Conservation (phyloP, 2,113 vertebrate genomes). For the Ammodytes dubius region DNA sequence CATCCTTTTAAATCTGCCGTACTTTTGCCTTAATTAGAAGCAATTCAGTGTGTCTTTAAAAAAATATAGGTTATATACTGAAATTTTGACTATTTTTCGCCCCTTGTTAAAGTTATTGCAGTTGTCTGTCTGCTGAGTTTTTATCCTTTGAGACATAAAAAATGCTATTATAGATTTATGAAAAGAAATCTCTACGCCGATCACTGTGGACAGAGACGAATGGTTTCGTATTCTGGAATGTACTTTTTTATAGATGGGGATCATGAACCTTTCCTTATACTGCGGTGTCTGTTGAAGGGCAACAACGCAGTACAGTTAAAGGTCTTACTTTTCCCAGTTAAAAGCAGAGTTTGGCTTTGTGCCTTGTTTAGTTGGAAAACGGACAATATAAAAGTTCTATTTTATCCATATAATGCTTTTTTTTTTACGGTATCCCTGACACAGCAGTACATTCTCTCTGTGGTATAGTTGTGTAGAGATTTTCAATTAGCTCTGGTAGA, state of each 20-base stretch:
- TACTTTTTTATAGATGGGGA: neutral
- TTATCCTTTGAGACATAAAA: neutral
- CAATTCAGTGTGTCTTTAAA: neutral
- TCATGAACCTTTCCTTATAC: neutral
- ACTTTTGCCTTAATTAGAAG: constrained; percentile 39
- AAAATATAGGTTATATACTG: too few species aligned
- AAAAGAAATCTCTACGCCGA: neutral
- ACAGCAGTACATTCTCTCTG: neutral
- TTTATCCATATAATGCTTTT: neutral
- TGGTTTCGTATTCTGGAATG: constrained; percentile 36
- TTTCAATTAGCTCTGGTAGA: neutral
- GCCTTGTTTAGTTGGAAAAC: neutral
- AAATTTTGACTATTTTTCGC: neutral
- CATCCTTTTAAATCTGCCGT: constrained; percentile 21
- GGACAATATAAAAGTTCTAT: neutral
- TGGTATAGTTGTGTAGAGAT: neutral
- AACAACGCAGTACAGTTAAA: neutral
- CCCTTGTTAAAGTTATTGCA: neutral
- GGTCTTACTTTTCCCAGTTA: constrained; percentile 13
- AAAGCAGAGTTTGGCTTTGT: neutral
- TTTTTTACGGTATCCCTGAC: neutral
- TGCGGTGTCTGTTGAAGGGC: constrained; percentile 8
- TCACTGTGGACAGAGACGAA: constrained; percentile 26
- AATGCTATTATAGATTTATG: constrained; percentile 18
- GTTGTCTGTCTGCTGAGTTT: neutral